A percentile compares a stretch with the other conserved stretches of the same genome.
These are phyloP conservation scores for Planococcus citri DNA, from an alignment of 1,140 invertebrate genomes.

Conservation along the genomic window DNA sequence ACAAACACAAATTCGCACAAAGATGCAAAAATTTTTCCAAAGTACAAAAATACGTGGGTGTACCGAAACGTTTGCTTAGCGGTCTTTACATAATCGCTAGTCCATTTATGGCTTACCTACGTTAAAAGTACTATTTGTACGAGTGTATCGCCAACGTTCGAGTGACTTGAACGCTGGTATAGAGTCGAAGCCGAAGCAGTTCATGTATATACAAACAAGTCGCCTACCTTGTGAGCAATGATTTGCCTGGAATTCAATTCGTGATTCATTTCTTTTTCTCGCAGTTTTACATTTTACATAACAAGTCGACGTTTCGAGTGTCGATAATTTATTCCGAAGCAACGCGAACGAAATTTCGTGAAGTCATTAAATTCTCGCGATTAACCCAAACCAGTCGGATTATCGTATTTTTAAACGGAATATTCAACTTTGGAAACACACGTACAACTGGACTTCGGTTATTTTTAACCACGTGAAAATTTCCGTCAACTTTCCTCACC, in stretches of 20 bases:
- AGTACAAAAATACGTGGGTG: no score
- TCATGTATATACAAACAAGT: neutral
- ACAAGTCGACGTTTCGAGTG: neutral
- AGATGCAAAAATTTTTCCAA: no score
- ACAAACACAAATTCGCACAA: no score
- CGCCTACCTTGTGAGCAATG: slow-evolving; percentile 5
- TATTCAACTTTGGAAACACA: neutral
- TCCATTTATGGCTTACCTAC: neutral
- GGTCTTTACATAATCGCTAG: neutral
- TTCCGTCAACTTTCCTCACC: no score
- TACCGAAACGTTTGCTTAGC: neutral
- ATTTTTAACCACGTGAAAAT: no score
- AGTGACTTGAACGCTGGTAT: neutral
- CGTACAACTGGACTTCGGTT: no score
- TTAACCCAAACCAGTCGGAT: neutral
- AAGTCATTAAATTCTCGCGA: neutral
- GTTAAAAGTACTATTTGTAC: no score
- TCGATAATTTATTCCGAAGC: neutral
- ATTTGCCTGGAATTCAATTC: slow-evolving; percentile 3
- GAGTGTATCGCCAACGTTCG: slow-evolving; percentile 5
- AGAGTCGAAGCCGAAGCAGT: neutral
- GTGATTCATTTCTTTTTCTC: neutral
- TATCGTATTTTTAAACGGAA: neutral
- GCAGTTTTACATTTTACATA: slow-evolving; percentile 4
- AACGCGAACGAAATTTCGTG: neutral